A percentile compares a stretch with the other conserved stretches of the same genome.
Conservation (phyloP, 2,797 vertebrate genomes). For the Champsocephalus esox region DNA sequence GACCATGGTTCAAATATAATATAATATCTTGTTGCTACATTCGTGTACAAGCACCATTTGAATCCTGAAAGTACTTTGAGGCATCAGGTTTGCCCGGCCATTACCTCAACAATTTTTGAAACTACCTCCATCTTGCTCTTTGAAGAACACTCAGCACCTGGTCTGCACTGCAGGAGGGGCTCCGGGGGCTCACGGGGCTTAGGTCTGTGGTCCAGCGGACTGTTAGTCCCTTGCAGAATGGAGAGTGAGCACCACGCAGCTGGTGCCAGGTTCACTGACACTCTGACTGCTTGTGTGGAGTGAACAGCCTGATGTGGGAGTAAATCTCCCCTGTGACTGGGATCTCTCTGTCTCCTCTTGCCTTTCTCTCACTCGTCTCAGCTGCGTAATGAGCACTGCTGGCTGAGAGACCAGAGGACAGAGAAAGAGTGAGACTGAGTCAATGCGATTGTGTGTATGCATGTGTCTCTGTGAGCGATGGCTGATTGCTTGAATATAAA, state of each 20-base stretch:
- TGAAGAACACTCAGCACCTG: slow-evolving; percentile 38
- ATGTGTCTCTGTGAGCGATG: slow-evolving; percentile 69
- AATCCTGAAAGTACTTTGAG: neutral
- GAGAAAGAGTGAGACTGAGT: slow-evolving; percentile 34
- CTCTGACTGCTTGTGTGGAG: slow-evolving; percentile 60
- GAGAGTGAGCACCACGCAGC: slow-evolving; percentile 30
- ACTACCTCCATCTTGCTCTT: slow-evolving; percentile 21
- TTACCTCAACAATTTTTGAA: slow-evolving; percentile 7
- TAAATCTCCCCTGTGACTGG: slow-evolving; percentile 65
- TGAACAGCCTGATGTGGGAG: slow-evolving; percentile 66
- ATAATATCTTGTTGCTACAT: neutral
- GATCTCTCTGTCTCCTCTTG: slow-evolving; percentile 49
- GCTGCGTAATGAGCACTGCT: slow-evolving; percentile 67
- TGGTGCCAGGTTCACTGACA: slow-evolving; percentile 68
- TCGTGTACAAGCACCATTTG: neutral
- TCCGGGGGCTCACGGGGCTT: slow-evolving; percentile 1
- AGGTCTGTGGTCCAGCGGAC: slow-evolving; percentile 48
- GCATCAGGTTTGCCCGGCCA: neutral
- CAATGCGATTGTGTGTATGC: slow-evolving; percentile 43
- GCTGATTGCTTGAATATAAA: slow-evolving; percentile 79
- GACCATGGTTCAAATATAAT: too few relatives aligned
- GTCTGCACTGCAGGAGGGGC: slow-evolving; percentile 23
- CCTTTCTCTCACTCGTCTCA: slow-evolving; percentile 55
- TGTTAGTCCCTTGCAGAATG: slow-evolving; percentile 48
- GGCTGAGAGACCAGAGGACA: slow-evolving; percentile 41